Conservation (phyloP, 2,797 vertebrate species). For the Schizothorax lantsangensis region DNA sequence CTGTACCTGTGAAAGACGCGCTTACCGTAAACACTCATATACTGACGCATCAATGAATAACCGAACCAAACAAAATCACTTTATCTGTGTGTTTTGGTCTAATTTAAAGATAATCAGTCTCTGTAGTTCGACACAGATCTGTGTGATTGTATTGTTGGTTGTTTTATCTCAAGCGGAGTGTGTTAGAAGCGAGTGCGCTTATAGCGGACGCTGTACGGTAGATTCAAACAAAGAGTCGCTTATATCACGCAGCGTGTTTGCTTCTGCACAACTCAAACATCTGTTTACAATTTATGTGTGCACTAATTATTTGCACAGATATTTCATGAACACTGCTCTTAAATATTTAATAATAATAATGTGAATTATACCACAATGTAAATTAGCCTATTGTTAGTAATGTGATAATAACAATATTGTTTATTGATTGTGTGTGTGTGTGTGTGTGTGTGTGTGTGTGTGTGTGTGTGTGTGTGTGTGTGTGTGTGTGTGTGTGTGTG, state of each 20-base stretch:
- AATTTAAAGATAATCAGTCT: rapidly evolving
- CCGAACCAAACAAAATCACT: background rate
- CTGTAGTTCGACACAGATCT: rapidly evolving
- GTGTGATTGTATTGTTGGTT: background rate
- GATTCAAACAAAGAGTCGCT: background rate
- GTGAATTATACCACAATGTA: too few species aligned
- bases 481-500: too few species aligned
- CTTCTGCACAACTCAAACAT: background rate
- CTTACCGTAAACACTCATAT: background rate
- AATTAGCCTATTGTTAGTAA: too few species aligned
- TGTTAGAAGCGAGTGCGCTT: background rate
- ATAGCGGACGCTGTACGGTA: background rate
- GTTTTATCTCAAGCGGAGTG: background rate
- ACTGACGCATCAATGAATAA: background rate
- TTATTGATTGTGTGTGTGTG: too few species aligned
- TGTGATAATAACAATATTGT: too few species aligned
- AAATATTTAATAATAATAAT: background rate
- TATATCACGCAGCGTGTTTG: background rate
- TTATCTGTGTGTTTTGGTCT: rapidly evolving
- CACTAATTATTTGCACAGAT: background rate
- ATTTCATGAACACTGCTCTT: background rate
- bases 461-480: too few species aligned
- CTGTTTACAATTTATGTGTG: background rate
- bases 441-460: too few species aligned
- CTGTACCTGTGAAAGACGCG: background rate